Evolutionary conservation across 2,113 vertebrate species (phyloP).

Genomic region (Dipodomys spectabilis): DNA sequence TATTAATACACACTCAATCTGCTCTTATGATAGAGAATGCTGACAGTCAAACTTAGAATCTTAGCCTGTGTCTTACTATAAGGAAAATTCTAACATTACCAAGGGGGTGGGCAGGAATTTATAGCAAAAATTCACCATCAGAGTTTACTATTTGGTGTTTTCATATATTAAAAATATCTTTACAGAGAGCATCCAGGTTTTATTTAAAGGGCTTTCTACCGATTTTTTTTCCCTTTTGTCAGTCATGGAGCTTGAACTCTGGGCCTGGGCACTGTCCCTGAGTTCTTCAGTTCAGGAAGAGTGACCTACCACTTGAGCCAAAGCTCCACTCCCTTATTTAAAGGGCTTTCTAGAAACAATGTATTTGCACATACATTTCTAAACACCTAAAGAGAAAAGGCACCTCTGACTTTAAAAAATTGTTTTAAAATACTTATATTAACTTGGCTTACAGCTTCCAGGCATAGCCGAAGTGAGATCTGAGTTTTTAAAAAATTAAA

Average conservation of each 20-base stretch:
- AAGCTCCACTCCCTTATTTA: background rate
- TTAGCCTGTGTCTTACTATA: background rate
- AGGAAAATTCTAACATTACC: background rate
- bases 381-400: slow-evolving; percentile 11
- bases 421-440: slow-evolving; percentile 29
- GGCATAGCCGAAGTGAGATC: slow-evolving; percentile 26
- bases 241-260: no score
- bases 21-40: background rate
- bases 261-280: no score
- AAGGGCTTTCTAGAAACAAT: slow-evolving; percentile 30
- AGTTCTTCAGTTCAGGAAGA: no score
- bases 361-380: background rate
- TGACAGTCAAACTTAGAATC: background rate
- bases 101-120: background rate
- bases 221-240: no score
- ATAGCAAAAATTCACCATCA: background rate
- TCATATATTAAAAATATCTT: background rate
- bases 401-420: background rate
- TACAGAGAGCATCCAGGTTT: background rate
- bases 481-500: background rate
- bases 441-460: background rate
- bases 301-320: no score
- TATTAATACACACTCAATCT: background rate
- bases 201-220: slow-evolving; percentile 26
- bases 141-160: background rate